Conservation (phyloP, 2,888 invertebrate genomes). For the Alloscopus bannaensis region DNA sequence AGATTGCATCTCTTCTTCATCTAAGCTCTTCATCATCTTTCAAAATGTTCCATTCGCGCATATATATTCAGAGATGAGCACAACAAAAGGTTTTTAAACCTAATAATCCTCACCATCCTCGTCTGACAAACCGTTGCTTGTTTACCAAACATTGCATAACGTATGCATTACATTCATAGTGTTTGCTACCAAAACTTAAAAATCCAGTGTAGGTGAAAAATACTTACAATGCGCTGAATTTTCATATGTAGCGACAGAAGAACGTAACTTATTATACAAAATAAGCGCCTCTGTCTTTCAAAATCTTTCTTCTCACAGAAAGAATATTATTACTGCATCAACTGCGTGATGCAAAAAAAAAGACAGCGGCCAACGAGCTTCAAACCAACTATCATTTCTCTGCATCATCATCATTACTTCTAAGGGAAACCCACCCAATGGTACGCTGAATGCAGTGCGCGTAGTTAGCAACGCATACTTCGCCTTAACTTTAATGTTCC, state of each 20-base stretch:
- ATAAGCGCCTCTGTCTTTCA: conserved; percentile 4
- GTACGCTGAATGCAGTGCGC: too few species aligned
- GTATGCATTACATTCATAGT: too few species aligned
- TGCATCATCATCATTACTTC: conserved; percentile 36
- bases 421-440: conserved; percentile 20
- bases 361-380: conserved; percentile 37
- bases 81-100: conserved; percentile 47
- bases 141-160: too few species aligned
- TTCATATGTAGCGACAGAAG: conserved; percentile 8
- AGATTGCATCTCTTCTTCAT: conserved; percentile 38
- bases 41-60: conserved; percentile 19
- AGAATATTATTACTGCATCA: conserved; percentile 31
- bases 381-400: conserved; percentile 27
- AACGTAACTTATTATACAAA: conserved; percentile 20
- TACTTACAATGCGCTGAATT: too few species aligned
- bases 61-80: background rate
- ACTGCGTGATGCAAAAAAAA: conserved; percentile 25
- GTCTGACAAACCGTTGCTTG: too few species aligned
- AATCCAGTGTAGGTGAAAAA: too few species aligned
- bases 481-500: too few species aligned
- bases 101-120: conserved; percentile 26
- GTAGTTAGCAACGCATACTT: too few species aligned
- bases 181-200: too few species aligned
- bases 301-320: conserved; percentile 1
- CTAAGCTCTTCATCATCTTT: conserved; percentile 49